Evolutionary conservation across 2,888 invertebrate genomes (phyloP), one percentile per base, ranked within the genome.

Genomic region (Drosophila parthenogenetica): DNA sequence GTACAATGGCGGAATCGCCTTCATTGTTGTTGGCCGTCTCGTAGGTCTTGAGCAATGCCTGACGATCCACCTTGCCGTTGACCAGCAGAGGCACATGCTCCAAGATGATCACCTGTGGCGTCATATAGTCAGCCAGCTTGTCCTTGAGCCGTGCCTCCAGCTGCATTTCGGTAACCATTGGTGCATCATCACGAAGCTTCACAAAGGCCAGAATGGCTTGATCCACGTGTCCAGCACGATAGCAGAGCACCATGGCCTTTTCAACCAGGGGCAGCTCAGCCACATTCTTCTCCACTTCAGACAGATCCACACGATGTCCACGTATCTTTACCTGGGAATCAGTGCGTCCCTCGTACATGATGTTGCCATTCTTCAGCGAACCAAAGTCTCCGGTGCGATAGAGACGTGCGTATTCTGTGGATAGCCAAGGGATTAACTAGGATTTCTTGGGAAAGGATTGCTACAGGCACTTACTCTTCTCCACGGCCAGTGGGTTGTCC

Each of bases 351-450:
- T 97, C 96, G 88, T 95, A 97, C 62, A 95, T 92, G 22, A 97
- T 92, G 7, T 94, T 94, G 0, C 95, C 95, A 54, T 94, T 93
- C 63, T 87, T 87, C 0, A 97, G 92, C 13, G 94, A 94, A 0
- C 96, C 98, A 81, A 95, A 97, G 91, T 98, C 98, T 0, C 98
- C 98, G 0, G 97, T 97, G 59, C 95, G 95, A 92, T 96, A 98
- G 0, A 97, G 93, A 22, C 94, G 94, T 0, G 94, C 93, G 85
- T 94, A 96, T 72, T 94, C 95, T 96, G 76, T 5, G 5, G 5
- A 2, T 2, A 8, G 13, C 1, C 1, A n/a, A 13, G 3, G 0
- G 5, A 17, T 11, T 17, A 2, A 13, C 7, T 58, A n/a, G 7
- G 7, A 39, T 13, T 51, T 45, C 40, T 5, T 37, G 25, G 11